Conservation (phyloP, 2,797 vertebrate genomes). For the Anas bahamensis region DNA sequence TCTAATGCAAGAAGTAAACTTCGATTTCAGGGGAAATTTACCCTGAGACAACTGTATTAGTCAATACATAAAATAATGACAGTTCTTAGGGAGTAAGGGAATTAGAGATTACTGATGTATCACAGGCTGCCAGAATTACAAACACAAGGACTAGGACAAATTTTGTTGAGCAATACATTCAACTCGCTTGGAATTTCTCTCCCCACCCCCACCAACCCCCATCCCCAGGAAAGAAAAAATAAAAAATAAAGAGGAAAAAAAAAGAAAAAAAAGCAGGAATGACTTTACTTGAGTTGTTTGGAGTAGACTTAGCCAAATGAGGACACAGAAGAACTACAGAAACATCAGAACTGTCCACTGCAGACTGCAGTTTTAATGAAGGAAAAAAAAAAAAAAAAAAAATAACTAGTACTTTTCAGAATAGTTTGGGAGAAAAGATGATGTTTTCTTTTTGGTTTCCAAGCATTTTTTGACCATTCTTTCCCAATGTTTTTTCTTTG, state of each 20-base stretch:
- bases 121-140: constrained; percentile 57
- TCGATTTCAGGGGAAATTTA: constrained; percentile 73
- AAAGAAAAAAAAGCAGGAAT: not conserved
- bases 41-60: constrained; percentile 70
- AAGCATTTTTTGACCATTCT: not conserved
- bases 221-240: no score
- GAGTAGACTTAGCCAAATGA: not conserved
- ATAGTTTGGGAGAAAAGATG: not conserved
- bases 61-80: constrained; percentile 74
- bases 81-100: constrained; percentile 69
- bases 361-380: not conserved
- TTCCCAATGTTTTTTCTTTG: not conserved
- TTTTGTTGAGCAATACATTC: constrained; percentile 47
- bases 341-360: not conserved
- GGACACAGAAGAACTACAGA: not conserved
- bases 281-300: not conserved
- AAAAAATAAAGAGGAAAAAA: no score
- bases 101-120: constrained; percentile 70
- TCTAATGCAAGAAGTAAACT: constrained; percentile 65
- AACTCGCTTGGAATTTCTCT: constrained; percentile 29
- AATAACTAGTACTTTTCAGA: not conserved
- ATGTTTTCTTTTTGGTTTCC: not conserved
- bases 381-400: not conserved
- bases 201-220: not conserved
- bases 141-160: constrained; percentile 36